A percentile compares a stretch with the other conserved stretches of the same genome.
Evolutionary conservation across 2,888 invertebrate genomes (phyloP).

Genomic region (Boloria euphrosyne): DNA sequence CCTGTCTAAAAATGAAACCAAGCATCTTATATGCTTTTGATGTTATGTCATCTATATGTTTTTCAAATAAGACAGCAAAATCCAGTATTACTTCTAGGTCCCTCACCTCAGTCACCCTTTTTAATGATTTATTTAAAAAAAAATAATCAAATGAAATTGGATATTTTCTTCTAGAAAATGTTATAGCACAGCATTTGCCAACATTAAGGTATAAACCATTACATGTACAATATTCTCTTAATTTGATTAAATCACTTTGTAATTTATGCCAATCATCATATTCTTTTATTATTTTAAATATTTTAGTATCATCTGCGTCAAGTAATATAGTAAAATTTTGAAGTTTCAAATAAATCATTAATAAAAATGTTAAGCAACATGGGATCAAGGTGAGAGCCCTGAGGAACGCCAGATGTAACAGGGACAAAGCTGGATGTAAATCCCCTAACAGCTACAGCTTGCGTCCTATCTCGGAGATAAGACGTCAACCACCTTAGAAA

Average conservation of each 20-base stretch:
- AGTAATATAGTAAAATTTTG: too few species aligned
- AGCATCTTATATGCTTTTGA: too few species aligned
- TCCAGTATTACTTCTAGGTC: too few species aligned
- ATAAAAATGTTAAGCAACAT: too few species aligned
- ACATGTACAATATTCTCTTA: neutral
- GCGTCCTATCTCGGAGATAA: neutral
- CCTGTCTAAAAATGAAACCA: too few species aligned
- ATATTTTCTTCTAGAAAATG: too few species aligned
- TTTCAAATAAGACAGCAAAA: too few species aligned
- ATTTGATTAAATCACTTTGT: neutral
- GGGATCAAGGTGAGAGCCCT: too few species aligned
- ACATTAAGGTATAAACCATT: neutral
- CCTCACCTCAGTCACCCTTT: neutral
- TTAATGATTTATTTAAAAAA: neutral
- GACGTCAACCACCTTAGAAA: constrained; percentile 3
- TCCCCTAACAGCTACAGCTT: too few species aligned
- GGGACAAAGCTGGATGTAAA: neutral
- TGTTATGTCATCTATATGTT: too few species aligned
- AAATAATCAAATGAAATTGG: neutral
- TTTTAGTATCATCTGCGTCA: neutral
- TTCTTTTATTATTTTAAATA: neutral
- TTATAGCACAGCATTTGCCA: neutral
- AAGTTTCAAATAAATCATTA: too few species aligned
- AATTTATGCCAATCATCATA: neutral
- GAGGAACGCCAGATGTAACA: neutral